Base-by-base conservation (phyloP, 2,888 invertebrate genomes). In the Metopia argyrocephala region DNA sequence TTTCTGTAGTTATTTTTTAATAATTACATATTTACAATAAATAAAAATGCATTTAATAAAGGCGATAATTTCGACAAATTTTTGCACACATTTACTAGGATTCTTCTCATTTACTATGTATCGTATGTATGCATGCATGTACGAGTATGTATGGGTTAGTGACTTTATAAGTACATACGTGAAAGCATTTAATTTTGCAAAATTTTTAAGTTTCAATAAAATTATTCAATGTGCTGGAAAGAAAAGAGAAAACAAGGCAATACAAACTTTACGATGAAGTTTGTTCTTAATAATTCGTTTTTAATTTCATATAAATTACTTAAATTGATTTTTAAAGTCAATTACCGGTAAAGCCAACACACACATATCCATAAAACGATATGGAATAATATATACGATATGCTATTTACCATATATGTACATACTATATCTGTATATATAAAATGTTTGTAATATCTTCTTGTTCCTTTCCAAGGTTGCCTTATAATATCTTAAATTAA, bases 11-110 rank as follows among this genome's bases (percentile, higher is more conserved):
- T 76, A 69, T 76, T 69, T 68, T 62, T 76, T 54, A 76, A 69
- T 76, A 76, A 76, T 76, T 76, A n/a, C n/a, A n/a, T n/a, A 76
- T 69, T 76, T 69, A 76, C 23, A 56, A 56, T 68, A 46, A 68
- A 59, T 76, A 61, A 76, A 68, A 28, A 28, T 46, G 52, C 52
- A 68, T 68, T 76, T 76, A 76, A 76, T 76, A 69, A 69, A 69
- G 68, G 18, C 31, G 54, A 46, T 76, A 76, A 54, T 68, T 76
- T 61, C 15, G 61, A 64, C 56, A 76, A 69, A 69, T 76, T 76
- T 69, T 54, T 76, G 68, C 69, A 48, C 56, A 21, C 69, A 76
- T 76, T 76, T 56, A 48, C n/a, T n/a, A n/a, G 31, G 76, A 69
- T 56, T 64, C 54, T 25, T 69, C 48, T 64, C 25, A 69, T 69